Evolutionary conservation across 2,113 vertebrate genomes (phyloP).

Genomic region (Callospermophilus lateralis): DNA sequence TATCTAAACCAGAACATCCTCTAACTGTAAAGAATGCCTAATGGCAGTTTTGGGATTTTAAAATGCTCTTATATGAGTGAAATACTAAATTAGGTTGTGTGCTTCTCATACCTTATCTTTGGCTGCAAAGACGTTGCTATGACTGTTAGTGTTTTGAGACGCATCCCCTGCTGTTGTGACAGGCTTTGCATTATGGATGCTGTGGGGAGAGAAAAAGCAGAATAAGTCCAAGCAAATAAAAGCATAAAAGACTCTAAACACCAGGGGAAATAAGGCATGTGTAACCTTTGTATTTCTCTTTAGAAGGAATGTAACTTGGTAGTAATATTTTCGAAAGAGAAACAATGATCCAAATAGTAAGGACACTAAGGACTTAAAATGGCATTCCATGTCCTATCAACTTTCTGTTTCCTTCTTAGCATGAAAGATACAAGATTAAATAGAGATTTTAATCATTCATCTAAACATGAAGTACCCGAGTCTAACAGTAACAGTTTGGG

Average conservation of each 20-base stretch:
- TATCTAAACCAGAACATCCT: no score
- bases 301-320: background rate
- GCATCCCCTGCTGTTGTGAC: background rate
- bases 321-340: conserved; percentile 22
- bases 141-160: background rate
- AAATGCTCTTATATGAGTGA: background rate
- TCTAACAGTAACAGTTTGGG: background rate
- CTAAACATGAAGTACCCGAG: background rate
- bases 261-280: background rate
- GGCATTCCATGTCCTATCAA: background rate
- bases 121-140: conserved; percentile 47
- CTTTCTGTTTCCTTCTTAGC: background rate
- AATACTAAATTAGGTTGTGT: conserved; percentile 3
- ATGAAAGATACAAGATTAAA: background rate
- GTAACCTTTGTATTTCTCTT: conserved; percentile 23
- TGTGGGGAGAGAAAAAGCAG: background rate
- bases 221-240: conserved; percentile 35
- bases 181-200: conserved; percentile 26
- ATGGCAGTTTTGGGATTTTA: background rate
- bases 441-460: conserved; percentile 21
- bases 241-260: conserved; percentile 8
- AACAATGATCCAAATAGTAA: background rate
- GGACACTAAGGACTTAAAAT: background rate
- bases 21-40: background rate
- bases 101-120: conserved; percentile 49